Evolutionary conservation across 2,113 vertebrate genomes (phyloP), one percentile per base, ranked within the genome.

Genomic region (Trichomycterus rosablanca): DNA sequence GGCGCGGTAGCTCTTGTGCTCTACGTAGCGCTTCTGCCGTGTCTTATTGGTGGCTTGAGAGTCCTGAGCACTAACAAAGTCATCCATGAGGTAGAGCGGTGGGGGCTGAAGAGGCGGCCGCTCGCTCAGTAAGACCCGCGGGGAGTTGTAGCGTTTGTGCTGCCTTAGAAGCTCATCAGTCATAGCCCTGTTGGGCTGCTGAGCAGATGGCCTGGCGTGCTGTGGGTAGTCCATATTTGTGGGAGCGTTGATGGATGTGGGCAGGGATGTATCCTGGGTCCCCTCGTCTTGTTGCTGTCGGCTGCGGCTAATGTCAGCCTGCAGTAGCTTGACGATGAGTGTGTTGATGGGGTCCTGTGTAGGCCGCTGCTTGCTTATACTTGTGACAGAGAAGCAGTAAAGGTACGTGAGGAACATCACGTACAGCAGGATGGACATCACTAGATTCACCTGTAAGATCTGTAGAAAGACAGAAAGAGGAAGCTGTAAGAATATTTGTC

Each of bases 391-490:
- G 82, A 95, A 89, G 87, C 93, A 94, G 86, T 94, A 92, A 81
- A 98, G 93, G 90, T 94, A 97, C 82, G 91, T 69, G 64, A 98
- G 92, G 88, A 97, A 91, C 92, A 95, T 93, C 86, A 93, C 89
- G 88, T 95, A 98, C 87, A 97, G 89, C 89, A 98, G 89, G 91
- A 98, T 92, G 91, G 92, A 98, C 96, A 98, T 98, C 91, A 95
- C 95, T 93, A 95, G 92, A 92, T 97, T 98, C 92, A 98, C 95
- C 93, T 97, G 93, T 92, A 98, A 92, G 88, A 97, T 81, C 95
- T 98, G 82, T 10, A 16, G 5, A 56, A 51, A 59, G 43, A 61
- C 56, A 66, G 59, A 72, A 69, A 67, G 5, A 51, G 0, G 10
- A 9, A 20, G 20, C 8, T 26, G 16, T 53, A 30, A 43, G 10